Base-by-base conservation (phyloP, 2,797 vertebrate genomes). In the Danionella dracula region DNA sequence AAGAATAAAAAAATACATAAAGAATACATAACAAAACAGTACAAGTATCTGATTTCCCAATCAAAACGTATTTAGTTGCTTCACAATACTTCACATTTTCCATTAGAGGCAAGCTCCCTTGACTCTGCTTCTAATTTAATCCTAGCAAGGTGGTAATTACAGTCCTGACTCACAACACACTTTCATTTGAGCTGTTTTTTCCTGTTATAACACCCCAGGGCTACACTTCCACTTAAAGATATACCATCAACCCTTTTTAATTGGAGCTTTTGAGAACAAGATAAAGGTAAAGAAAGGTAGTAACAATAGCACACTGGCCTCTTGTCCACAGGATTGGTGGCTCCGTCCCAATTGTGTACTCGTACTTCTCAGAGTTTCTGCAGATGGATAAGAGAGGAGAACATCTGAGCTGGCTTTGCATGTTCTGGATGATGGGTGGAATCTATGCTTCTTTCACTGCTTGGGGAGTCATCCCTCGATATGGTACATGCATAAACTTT, bases 361-460 rank as follows among this genome's bases (percentile, higher is more conserved):
- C 95, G 10, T 99, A 97, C 87, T 99, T 96, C 83, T 94, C 96
- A 0, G 96, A 99, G 85, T 99, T 98, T 75, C 82, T 99, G 19
- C 92, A 93, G 78, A 94, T 92, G 80, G 94, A 97, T 81, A 99
- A 99, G 83, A 85, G 96, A 62, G 96, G 95, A 6, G 96, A 99
- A 31, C 95, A 99, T 79, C 90, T 99, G 66, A 98, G 95, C 63
- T 99, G 96, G 96, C 80, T 98, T 44, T 96, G 95, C 63, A 97
- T 98, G 93, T 98, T 97, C 84, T 98, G 96, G 95, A 99, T 99
- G 96, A 90, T 96, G 0, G 96, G 96, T 8, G 96, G 92, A 6
- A 89, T 99, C 81, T 99, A 94, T 1, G 94, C 96, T 0, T 96
- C 96, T 1, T 90, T 92, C 70, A 95, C 94, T 60, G 96, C 96